Conservation (phyloP, 2,113 vertebrate species). For the Nycticorax nycticorax region DNA sequence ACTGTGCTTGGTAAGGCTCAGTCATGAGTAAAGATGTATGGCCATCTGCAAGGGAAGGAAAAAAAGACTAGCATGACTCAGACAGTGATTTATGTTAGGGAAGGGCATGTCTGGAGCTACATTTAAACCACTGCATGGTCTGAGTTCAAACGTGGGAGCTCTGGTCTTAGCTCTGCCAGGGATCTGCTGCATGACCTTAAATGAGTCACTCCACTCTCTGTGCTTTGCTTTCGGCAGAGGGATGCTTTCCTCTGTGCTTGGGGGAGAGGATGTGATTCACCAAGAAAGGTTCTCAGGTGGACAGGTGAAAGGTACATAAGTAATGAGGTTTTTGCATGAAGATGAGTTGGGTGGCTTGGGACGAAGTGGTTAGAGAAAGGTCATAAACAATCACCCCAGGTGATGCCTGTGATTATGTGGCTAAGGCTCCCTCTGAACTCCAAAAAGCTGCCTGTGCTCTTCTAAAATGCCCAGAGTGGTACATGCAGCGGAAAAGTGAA, state of each 20-base stretch:
- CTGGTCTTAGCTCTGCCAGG: neutral
- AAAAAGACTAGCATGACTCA: neutral
- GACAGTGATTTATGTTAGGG: neutral
- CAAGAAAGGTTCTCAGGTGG: neutral
- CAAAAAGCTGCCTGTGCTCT: neutral
- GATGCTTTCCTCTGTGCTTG: neutral
- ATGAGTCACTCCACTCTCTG: neutral
- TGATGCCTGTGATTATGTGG: neutral
- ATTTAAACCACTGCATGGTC: neutral
- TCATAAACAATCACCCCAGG: neutral
- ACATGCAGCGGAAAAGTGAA: neutral
- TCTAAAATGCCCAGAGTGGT: neutral
- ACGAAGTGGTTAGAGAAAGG: neutral
- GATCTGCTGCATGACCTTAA: neutral
- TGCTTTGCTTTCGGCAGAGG: neutral
- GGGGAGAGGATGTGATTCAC: neutral
- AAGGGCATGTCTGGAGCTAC: constrained; percentile 9
- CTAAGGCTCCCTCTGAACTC: neutral
- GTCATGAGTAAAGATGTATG: neutral
- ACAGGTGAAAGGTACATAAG: neutral
- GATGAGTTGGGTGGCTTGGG: neutral
- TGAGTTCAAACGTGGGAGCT: neutral
- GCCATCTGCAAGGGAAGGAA: neutral
- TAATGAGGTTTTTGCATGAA: neutral
- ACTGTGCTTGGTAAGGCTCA: neutral